Base-by-base conservation (phyloP, 1,140 invertebrate genomes). In the Drosophila burlai region DNA sequence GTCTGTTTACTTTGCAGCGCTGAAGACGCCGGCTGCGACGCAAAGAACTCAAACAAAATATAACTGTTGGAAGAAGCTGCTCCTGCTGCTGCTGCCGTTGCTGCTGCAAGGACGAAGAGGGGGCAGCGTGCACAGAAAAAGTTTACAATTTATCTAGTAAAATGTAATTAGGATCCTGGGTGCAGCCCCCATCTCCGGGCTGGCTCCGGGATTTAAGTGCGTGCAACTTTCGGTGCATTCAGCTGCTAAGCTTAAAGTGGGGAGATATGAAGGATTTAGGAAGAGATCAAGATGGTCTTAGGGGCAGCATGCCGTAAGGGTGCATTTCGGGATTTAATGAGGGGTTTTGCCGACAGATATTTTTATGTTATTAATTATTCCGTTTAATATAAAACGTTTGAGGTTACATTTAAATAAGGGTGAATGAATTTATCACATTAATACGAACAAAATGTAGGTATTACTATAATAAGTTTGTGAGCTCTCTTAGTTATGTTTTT, bases 141-240 rank as follows among this genome's bases (percentile, higher is more conserved):
- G 83, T 92, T 92, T 92, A 91, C 85, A 92, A 92, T 92, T 92
- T 92, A 92, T 92, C 90, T 87, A 91, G 90, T 90, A 92, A 92
- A 92, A 92, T 92, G 90, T 92, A 92, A 92, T 92, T 92, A 92
- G 90, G 90, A 91, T 86, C 82, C 82, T 82, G 80, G 69, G 84
- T 83, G 77, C 83, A 46, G 40, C 16, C 40, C 18, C 50, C 36
- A 34, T 31, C 49, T 54, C 52, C 11, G 9, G 47, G 26, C 10
- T 13, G 7, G 13, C 1, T 11, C 16, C 34, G 31, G 42, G 47
- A 26, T 46, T 58, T 29, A 59, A 38, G 75, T 78, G 64, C 55
- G 75, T 58, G 45, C 49, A 68, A 68, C 31, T 77, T 57, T 62
- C 45, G 11, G 50, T 29, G 50, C 68, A 42, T 36, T 18, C 8